These are phyloP conservation scores for Opisthocomus hoazin DNA, from an alignment of 2,113 vertebrate species.

Conservation along the genomic window DNA sequence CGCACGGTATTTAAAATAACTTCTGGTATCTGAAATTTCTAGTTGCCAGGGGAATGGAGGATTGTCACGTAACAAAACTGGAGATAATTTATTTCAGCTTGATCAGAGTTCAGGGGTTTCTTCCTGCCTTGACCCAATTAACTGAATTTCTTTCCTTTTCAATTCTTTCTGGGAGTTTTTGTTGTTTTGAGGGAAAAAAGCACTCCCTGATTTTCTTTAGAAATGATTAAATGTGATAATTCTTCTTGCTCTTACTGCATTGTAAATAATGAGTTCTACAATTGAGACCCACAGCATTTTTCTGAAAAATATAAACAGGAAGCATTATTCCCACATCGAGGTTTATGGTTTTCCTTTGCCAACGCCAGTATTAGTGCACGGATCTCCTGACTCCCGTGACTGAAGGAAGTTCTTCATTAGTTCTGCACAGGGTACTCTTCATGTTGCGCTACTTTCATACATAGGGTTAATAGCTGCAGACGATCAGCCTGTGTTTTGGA, in stretches of 20 bases:
- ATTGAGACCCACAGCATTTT: neutral
- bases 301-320: constrained; percentile 34
- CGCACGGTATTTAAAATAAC: constrained; percentile 61
- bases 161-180: constrained; percentile 1
- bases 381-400: constrained; percentile 20
- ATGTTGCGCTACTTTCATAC: neutral
- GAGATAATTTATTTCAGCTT: constrained; percentile 54
- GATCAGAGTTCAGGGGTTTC: constrained; percentile 38
- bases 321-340: constrained; percentile 35
- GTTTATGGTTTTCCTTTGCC: constrained; percentile 10
- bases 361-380: neutral
- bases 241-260: constrained; percentile 10
- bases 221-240: neutral
- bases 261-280: neutral
- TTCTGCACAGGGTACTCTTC: neutral
- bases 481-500: neutral
- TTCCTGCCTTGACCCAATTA: constrained; percentile 49
- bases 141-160: constrained; percentile 8
- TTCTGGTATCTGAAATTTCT: constrained; percentile 63
- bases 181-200: neutral
- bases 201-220: neutral
- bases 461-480: neutral
- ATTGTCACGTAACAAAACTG: constrained; percentile 36
- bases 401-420: constrained; percentile 11
- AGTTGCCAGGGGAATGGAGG: constrained; percentile 54